These are phyloP conservation scores for Hypena proboscidalis DNA, from an alignment of 2,888 invertebrate genomes.

Conservation along the genomic window DNA sequence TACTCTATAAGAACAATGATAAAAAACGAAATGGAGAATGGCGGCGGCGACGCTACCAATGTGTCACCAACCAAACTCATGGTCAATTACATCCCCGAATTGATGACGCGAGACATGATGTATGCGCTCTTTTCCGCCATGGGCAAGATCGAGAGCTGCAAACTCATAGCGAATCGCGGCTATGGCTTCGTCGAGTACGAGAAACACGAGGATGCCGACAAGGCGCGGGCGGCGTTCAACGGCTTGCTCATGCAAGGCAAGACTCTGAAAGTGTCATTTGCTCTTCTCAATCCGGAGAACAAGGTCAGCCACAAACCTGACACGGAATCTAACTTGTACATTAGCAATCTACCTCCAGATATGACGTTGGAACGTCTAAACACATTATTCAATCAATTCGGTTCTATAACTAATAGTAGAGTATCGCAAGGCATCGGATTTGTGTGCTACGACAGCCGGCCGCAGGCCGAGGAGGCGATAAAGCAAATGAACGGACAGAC, in stretches of 20 bases:
- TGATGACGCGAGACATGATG: constrained; percentile 85
- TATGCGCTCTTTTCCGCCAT: constrained; percentile 83
- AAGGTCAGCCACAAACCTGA: constrained; percentile 82
- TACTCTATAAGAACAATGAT: constrained; percentile 72
- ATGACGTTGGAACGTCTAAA: constrained; percentile 82
- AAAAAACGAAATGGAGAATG: constrained; percentile 83
- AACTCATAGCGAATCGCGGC: constrained; percentile 80
- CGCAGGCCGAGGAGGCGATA: constrained; percentile 81
- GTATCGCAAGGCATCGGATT: constrained; percentile 83
- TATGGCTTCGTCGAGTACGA: constrained; percentile 83
- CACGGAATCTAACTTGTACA: constrained; percentile 81
- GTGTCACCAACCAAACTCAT: constrained; percentile 85
- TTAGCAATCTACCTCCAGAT: constrained; percentile 82
- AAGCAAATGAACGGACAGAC: constrained; percentile 75
- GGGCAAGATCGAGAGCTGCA: constrained; percentile 83
- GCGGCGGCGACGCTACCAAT: constrained; percentile 84
- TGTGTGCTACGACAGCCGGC: constrained; percentile 78
- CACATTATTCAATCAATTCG: constrained; percentile 73
- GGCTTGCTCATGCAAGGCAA: constrained; percentile 83
- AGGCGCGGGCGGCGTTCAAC: constrained; percentile 82
- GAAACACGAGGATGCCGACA: constrained; percentile 83
- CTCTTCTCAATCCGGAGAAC: constrained; percentile 81
- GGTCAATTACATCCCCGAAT: constrained; percentile 84
- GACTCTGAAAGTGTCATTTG: constrained; percentile 82
- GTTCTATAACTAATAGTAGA: constrained; percentile 79